A percentile compares a stretch with the other conserved stretches of the same genome.
Evolutionary conservation across 1,140 invertebrate genomes (phyloP).

Genomic region (Drosophila sp.): DNA sequence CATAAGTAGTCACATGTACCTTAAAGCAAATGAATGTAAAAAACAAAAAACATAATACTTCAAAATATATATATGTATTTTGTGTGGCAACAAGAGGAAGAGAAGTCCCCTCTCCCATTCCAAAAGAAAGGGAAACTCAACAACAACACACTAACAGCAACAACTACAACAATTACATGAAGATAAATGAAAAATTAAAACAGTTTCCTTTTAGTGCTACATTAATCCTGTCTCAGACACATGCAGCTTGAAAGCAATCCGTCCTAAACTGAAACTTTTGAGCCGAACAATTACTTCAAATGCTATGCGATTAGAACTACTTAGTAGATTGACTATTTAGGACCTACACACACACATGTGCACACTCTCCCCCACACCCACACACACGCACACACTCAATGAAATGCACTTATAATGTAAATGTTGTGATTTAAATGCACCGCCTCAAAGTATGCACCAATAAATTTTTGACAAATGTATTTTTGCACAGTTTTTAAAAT

Average conservation of each 20-base stretch:
- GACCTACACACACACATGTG: conserved; percentile 7
- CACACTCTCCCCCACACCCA: conserved; percentile 9
- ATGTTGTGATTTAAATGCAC: conserved; percentile 81
- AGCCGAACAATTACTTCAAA: conserved; percentile 52
- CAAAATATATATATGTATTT: conserved; percentile 11
- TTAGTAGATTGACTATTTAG: conserved; percentile 34
- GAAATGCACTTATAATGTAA: conserved; percentile 80
- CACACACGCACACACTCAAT: conserved; percentile 25
- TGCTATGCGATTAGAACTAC: conserved; percentile 36
- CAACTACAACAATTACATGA: neutral
- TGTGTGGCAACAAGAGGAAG: conserved; percentile 12
- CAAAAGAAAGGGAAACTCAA: conserved; percentile 1
- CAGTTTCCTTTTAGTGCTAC: conserved; percentile 38
- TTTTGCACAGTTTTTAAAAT: conserved; percentile 79
- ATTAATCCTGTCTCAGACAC: conserved; percentile 53
- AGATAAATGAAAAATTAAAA: neutral
- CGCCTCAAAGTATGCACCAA: conserved; percentile 80
- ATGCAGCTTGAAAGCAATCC: conserved; percentile 82
- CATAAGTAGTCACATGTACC: conserved; percentile 82
- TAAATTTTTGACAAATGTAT: conserved; percentile 74
- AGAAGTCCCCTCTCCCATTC: no score
- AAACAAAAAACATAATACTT: no score
- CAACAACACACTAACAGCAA: conserved; percentile 18
- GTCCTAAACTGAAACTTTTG: conserved; percentile 78
- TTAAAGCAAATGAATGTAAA: conserved; percentile 72